Evolutionary conservation across 2,113 vertebrate genomes (phyloP).

Genomic region (Arothron firmamentum): DNA sequence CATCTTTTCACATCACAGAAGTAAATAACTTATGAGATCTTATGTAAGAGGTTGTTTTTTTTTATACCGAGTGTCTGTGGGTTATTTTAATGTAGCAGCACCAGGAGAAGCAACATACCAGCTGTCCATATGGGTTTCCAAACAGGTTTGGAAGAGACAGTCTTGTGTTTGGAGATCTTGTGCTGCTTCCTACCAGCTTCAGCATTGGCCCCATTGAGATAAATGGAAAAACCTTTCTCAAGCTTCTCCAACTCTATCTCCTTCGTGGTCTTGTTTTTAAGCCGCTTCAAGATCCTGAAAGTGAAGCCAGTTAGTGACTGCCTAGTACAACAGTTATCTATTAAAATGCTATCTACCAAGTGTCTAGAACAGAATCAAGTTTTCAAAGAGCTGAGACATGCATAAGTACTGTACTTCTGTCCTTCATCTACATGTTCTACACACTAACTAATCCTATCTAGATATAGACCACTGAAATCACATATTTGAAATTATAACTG

Average conservation of each 20-base stretch:
- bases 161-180: conserved; percentile 46
- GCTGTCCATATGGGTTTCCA: conserved; percentile 61
- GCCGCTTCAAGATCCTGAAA: conserved; percentile 78
- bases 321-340: not conserved
- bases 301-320: conserved; percentile 3
- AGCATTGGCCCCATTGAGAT: conserved; percentile 92
- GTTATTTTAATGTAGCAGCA: conserved; percentile 11
- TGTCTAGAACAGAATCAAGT: no score
- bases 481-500: not conserved
- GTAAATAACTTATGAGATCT: conserved; percentile 15
- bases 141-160: conserved; percentile 36
- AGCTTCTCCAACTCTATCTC: conserved; percentile 82
- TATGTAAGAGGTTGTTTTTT: conserved; percentile 23
- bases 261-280: conserved; percentile 78
- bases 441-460: not conserved
- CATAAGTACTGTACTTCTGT: not conserved
- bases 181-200: conserved; percentile 61
- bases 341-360: not conserved
- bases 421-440: not conserved
- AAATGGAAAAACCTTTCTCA: conserved; percentile 91
- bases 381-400: not conserved
- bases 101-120: conserved; percentile 67
- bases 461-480: no score
- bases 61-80: conserved; percentile 2
- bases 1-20: not conserved